Percentiles rank a stretch among this genome's conserved stretches.
Conservation (phyloP, 53 echinoderm and acorn worm species). For the Crossaster papposus region DNA sequence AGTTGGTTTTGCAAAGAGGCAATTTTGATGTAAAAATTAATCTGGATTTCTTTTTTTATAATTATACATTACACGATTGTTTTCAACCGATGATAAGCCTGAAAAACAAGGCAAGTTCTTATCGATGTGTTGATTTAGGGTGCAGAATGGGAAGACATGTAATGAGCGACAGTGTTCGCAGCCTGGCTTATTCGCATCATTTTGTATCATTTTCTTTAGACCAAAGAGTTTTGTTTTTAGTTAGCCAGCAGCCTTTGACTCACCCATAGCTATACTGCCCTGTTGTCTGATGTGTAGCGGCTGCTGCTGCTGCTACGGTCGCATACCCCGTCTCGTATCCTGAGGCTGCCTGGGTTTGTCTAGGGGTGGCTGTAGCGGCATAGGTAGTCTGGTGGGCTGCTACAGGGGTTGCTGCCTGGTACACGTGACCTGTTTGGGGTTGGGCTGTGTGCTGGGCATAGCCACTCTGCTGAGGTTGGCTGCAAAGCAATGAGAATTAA, state of each 20-base stretch:
- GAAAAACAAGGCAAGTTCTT: too few relatives aligned
- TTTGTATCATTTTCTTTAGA: too few relatives aligned
- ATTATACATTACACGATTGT: too few relatives aligned
- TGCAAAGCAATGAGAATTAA: background rate
- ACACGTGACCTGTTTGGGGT: slow-evolving; percentile 67
- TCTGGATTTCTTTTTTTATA: too few relatives aligned
- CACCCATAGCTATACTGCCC: slow-evolving; percentile 82
- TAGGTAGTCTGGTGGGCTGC: slow-evolving; percentile 81
- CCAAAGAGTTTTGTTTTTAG: too few relatives aligned
- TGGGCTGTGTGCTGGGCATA: slow-evolving; percentile 78
- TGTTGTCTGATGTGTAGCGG: slow-evolving; percentile 67
- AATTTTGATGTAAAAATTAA: too few relatives aligned
- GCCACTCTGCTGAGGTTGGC: slow-evolving; percentile 71
- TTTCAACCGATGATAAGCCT: too few relatives aligned
- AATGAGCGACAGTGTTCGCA: too few relatives aligned
- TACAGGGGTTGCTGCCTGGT: slow-evolving; percentile 71
- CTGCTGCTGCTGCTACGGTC: slow-evolving; percentile 57
- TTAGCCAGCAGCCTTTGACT: background rate
- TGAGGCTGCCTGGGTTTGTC: slow-evolving; percentile 78
- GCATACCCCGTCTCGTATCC: slow-evolving; percentile 78
- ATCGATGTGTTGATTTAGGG: too few relatives aligned
- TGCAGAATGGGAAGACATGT: too few relatives aligned
- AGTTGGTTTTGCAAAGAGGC: too few relatives aligned
- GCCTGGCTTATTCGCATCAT: too few relatives aligned
- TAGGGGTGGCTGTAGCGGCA: slow-evolving; percentile 77